Conservation (phyloP, 2,888 invertebrate species). For the Antitype chi region DNA sequence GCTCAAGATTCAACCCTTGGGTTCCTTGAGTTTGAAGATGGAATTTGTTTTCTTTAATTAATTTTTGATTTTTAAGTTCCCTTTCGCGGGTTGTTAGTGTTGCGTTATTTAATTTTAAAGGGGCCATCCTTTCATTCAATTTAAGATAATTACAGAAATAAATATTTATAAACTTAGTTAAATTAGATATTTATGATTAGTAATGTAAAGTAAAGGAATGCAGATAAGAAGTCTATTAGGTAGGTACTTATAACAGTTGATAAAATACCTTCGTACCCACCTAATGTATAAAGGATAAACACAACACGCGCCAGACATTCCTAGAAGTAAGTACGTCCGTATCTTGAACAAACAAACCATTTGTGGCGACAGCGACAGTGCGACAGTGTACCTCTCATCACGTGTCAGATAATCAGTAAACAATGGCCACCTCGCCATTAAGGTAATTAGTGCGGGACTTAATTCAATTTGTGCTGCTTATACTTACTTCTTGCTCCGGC, state of each 20-base stretch:
- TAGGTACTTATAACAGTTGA: background rate
- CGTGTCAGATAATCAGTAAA: conserved; percentile 55
- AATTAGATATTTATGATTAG: conserved; percentile 11
- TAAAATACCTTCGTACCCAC: conserved; percentile 15
- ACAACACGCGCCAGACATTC: conserved; percentile 25
- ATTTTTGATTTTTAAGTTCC: conserved; percentile 56
- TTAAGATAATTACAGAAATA: background rate
- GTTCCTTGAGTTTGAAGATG: conserved; percentile 44
- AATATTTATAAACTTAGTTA: background rate
- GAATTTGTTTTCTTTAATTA: conserved; percentile 67
- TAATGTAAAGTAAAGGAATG: conserved; percentile 22
- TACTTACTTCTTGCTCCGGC: conserved; percentile 68
- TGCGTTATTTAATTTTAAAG: conserved; percentile 25
- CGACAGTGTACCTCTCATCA: conserved; percentile 23
- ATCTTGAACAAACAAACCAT: conserved; percentile 49
- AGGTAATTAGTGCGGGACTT: conserved; percentile 73
- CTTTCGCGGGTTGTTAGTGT: conserved; percentile 31
- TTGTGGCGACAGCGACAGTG: background rate
- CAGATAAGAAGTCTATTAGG: conserved; percentile 28
- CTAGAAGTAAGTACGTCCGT: conserved; percentile 15
- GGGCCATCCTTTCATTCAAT: background rate
- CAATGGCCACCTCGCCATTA: conserved; percentile 70
- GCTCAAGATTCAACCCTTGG: conserved; percentile 61
- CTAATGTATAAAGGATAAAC: conserved; percentile 6
- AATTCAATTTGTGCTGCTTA: conserved; percentile 75